These are phyloP conservation scores for Hemithea aestivaria DNA, from an alignment of 2,888 invertebrate species.

Conservation along the genomic window DNA sequence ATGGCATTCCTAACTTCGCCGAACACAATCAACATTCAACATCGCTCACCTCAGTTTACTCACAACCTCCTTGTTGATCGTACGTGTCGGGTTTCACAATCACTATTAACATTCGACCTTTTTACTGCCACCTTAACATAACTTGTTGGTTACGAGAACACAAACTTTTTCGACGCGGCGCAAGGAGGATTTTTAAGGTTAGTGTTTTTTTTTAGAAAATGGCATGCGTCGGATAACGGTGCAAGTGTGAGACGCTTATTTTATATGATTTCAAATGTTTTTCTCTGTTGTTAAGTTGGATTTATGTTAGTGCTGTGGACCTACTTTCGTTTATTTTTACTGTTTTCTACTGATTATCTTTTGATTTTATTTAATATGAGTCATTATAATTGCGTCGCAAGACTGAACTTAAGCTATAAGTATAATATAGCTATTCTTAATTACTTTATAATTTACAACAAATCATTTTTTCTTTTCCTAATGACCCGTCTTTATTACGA, in stretches of 20 bases:
- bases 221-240: constrained; percentile 23
- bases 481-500: too few species aligned
- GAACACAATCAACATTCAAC: constrained; percentile 30
- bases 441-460: too few species aligned
- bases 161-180: constrained; percentile 13
- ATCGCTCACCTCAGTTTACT: constrained; percentile 44
- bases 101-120: constrained; percentile 15
- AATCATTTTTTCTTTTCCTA: too few species aligned
- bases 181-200: constrained; percentile 23
- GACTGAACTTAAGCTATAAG: too few species aligned
- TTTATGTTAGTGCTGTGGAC: background rate
- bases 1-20: constrained; percentile 32
- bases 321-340: too few species aligned
- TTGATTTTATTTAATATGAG: too few species aligned
- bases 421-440: too few species aligned
- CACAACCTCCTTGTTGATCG: constrained; percentile 23
- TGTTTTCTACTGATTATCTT: too few species aligned
- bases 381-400: too few species aligned
- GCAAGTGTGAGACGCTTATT: constrained; percentile 19
- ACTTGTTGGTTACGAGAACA: constrained; percentile 11
- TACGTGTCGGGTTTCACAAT: constrained; percentile 25
- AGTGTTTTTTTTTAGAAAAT: constrained; percentile 19
- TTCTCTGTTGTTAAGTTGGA: background rate
- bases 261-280: constrained; percentile 13
- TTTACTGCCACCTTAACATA: constrained; percentile 18